Evolutionary conservation across 2,113 vertebrate genomes (phyloP), one percentile per base, ranked within the genome.

Genomic region (Ia io): DNA sequence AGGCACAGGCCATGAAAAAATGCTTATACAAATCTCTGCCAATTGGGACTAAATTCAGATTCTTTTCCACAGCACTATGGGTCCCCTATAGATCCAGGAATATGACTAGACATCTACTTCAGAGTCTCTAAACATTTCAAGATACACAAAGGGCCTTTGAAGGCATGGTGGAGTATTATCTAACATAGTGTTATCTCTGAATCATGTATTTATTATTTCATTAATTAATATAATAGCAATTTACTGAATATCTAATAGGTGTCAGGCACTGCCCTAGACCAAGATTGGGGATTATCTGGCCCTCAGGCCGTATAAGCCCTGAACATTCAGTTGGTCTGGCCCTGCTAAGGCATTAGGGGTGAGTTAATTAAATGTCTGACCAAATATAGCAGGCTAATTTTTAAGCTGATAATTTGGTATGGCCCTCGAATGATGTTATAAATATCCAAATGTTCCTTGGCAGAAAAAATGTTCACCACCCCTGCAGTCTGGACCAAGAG

Each of bases 71-170:
- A 73, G 9, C 12, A 83, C 3, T 65, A 25, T 32, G 14, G 17
- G 17, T 4, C 1, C 13, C 13, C 3, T 76, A 16, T 16, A 84
- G 30, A 61, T 71, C 42, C 86, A 47, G 23, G 30, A 47, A 89
- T 47, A 79, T 37, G 23, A 53, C 25, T 74, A 16, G 37, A 25
- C 56, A 83, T 89, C 18, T 76, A 7, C 40, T 76, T 70, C 40
- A 74, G 73, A 23, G 16, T 32, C 12, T 96, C 4, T 42, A 40
- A 91, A 49, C 23, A 20, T 88, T 95, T 84, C n/a, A 74, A 91
- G 47, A 84, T 10, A 59, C 11, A 82, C 5, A 90, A 51, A 91
- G 35, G 23, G 53, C 32, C 4, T 67, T 9, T 42, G 28, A 32
- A 59, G 11, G 10, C 23, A 61, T 85, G 30, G 10, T 37, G 7